These are phyloP conservation scores for Intellagama lesueurii DNA, from an alignment of 2,797 vertebrate species.

Conservation along the genomic window DNA sequence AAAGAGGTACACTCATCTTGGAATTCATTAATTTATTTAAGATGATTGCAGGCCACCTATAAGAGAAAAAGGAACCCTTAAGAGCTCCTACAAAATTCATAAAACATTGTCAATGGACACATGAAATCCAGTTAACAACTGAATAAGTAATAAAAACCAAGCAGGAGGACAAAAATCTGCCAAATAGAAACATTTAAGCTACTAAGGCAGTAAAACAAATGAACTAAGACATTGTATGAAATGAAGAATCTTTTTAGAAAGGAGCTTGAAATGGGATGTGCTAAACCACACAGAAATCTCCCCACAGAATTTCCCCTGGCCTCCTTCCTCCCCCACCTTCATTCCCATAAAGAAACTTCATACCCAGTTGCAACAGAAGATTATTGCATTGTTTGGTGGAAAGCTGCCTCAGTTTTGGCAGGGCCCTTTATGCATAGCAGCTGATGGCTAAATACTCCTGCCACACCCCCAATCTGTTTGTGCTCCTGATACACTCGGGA, in stretches of 20 bases:
- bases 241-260: not conserved
- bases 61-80: not conserved
- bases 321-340: not conserved
- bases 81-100: not conserved
- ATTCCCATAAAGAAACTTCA: constrained; percentile 14
- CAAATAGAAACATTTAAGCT: not conserved
- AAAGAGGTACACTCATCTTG: not conserved
- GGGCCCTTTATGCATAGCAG: constrained; percentile 32
- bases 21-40: not conserved
- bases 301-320: constrained; percentile 1
- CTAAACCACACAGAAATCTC: constrained; percentile 36
- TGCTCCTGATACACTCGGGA: constrained; percentile 45
- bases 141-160: not conserved
- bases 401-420: constrained; percentile 48
- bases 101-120: not conserved
- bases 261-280: not conserved
- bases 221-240: constrained; percentile 8
- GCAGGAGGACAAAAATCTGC: not conserved
- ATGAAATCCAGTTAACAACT: not conserved
- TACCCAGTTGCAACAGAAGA: not conserved
- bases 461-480: constrained; percentile 67
- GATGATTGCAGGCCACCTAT: not conserved
- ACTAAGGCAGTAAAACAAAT: not conserved
- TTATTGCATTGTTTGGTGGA: not conserved
- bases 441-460: constrained; percentile 46